These are phyloP conservation scores for Agrochola lychnidis DNA, from an alignment of 2,888 invertebrate species.

Conservation along the genomic window DNA sequence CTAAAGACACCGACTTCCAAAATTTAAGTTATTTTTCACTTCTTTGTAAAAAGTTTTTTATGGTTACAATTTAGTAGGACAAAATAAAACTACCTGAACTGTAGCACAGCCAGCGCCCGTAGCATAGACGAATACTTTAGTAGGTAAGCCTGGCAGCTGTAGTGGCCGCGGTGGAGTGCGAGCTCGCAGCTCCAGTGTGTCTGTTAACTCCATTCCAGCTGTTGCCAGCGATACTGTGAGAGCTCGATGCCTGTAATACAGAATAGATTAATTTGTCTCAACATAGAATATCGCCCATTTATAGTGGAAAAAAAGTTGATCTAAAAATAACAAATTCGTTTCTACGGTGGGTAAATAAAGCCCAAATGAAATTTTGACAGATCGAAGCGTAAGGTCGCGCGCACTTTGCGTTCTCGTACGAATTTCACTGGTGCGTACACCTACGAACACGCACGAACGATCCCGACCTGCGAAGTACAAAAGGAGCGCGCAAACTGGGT, in stretches of 20 bases:
- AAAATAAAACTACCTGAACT: constrained; percentile 85
- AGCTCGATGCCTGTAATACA: constrained; percentile 88
- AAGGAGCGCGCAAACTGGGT: too few species aligned
- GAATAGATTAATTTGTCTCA: neutral
- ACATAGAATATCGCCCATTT: neutral
- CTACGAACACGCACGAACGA: too few species aligned
- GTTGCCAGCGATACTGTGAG: constrained; percentile 93
- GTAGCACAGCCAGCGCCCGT: constrained; percentile 93
- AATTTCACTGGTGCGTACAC: too few species aligned
- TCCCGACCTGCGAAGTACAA: too few species aligned
- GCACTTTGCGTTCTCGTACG: too few species aligned
- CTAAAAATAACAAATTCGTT: neutral
- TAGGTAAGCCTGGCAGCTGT: constrained; percentile 92
- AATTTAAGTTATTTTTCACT: too few species aligned
- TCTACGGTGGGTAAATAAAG: neutral
- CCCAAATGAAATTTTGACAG: neutral
- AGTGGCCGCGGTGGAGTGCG: constrained; percentile 88
- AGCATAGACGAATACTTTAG: constrained; percentile 93
- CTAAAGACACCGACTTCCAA: too few species aligned
- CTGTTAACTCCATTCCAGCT: constrained; percentile 93
- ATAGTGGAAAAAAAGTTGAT: neutral
- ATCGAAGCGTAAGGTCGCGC: neutral
- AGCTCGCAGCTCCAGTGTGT: constrained; percentile 91
- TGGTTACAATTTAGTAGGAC: neutral
- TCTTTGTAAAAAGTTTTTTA: too few species aligned